Conservation (phyloP, 2,797 vertebrate genomes). For the Peromyscus aztecus region DNA sequence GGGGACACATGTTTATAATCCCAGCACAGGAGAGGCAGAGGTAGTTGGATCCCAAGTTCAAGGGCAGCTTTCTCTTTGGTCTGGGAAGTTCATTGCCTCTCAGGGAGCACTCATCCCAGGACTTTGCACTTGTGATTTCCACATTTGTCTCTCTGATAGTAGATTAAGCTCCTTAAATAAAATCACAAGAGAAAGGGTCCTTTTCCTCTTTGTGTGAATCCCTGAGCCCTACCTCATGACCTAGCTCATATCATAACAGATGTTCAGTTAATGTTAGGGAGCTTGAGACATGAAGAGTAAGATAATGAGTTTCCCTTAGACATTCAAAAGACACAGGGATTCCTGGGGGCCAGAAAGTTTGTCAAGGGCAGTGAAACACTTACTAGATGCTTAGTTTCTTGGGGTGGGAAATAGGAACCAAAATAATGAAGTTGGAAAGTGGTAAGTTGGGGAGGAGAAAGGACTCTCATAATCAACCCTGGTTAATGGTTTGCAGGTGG, state of each 20-base stretch:
- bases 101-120: neutral
- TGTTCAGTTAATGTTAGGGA: neutral
- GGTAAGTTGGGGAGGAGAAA: conserved; percentile 29
- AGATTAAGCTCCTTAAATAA: neutral
- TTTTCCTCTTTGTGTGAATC: neutral
- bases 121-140: neutral
- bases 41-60: neutral
- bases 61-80: neutral
- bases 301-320: neutral
- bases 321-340: neutral
- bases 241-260: neutral
- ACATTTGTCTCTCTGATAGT: neutral
- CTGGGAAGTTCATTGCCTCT: neutral
- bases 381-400: neutral
- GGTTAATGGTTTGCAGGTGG: conserved; percentile 38
- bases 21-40: neutral
- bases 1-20: neutral
- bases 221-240: neutral
- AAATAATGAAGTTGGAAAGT: conserved; percentile 45
- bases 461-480: neutral
- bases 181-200: neutral
- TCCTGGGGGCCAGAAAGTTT: neutral
- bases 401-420: neutral
- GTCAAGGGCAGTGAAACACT: neutral
- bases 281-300: neutral